phyloP scores from a whole-genome alignment of 2,888 invertebrate species.

The Portevinia maculata region DNA sequence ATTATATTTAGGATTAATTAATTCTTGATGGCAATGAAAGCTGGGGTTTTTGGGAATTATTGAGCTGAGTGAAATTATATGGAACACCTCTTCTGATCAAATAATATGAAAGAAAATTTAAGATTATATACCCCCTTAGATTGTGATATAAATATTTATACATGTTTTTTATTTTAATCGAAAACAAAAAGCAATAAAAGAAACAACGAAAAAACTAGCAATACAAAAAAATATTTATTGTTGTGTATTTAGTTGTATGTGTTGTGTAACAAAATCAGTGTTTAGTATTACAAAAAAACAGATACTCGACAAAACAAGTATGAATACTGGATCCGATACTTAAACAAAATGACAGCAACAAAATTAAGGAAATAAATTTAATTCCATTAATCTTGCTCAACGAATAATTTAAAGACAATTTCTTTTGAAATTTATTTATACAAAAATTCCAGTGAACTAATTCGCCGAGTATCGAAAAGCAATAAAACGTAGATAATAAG shows the following conservation, averaged over 20 bases:
- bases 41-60: conserved; percentile 75
- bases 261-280: conserved; percentile 46
- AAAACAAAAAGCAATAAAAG: conserved; percentile 36
- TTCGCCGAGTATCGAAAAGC: conserved; percentile 82
- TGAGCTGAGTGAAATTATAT: conserved; percentile 77
- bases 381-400: conserved; percentile 80
- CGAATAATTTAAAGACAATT: conserved; percentile 74
- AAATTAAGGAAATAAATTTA: too few relatives aligned
- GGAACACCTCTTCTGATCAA: conserved; percentile 47
- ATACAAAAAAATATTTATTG: conserved; percentile 23
- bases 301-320: conserved; percentile 56
- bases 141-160: conserved; percentile 46
- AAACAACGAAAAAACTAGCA: conserved; percentile 62
- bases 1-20: conserved; percentile 57
- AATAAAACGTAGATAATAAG: conserved; percentile 81
- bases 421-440: conserved; percentile 44
- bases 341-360: conserved; percentile 11
- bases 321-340: conserved; percentile 29
- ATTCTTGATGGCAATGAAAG: conserved; percentile 73
- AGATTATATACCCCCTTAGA: conserved; percentile 32
- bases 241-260: too few relatives aligned
- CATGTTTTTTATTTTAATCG: not conserved
- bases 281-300: conserved; percentile 5
- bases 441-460: conserved; percentile 76
- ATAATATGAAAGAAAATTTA: not conserved